Evolutionary conservation across 2,113 vertebrate genomes (phyloP).

Genomic region (Nesogale talazaci): DNA sequence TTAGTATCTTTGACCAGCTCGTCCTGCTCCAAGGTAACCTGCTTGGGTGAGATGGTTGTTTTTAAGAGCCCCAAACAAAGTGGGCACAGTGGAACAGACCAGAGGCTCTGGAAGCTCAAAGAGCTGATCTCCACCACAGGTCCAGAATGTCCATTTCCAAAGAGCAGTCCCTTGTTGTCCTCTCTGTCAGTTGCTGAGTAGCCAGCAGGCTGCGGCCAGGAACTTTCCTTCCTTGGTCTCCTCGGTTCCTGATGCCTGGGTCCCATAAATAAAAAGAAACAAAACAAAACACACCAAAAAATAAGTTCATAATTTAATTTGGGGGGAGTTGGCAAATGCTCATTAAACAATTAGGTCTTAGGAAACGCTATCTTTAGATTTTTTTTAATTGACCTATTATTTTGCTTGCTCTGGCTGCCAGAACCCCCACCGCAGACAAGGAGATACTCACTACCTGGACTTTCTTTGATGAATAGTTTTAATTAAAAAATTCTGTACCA

Average conservation of each 20-base stretch:
- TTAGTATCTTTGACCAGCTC: too few relatives aligned
- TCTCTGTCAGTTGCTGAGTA: conserved; percentile 11
- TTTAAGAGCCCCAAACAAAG: background rate
- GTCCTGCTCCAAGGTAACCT: background rate
- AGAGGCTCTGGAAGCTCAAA: fast-evolving
- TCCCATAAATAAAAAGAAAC: conserved; percentile 71
- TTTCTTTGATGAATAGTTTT: conserved; percentile 92
- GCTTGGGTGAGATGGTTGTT: background rate
- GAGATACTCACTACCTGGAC: conserved; percentile 89
- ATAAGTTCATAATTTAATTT: conserved; percentile 79
- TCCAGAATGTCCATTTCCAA: background rate
- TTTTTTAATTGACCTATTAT: conserved; percentile 91
- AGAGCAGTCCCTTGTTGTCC: too few relatives aligned
- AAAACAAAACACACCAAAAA: background rate
- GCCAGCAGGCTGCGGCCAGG: conserved; percentile 44
- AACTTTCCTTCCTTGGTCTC: background rate
- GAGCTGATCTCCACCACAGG: fast-evolving
- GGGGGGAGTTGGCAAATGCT: conserved; percentile 75
- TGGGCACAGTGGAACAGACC: background rate
- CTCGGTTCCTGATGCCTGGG: conserved; percentile 65
- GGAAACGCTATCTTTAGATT: conserved; percentile 88
- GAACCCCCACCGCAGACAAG: conserved; percentile 89
- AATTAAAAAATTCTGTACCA: conserved; percentile 93
- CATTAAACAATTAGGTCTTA: conserved; percentile 83
- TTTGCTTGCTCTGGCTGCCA: conserved; percentile 87